Conservation (phyloP, 2,888 invertebrate species). For the Acronicta psi region DNA sequence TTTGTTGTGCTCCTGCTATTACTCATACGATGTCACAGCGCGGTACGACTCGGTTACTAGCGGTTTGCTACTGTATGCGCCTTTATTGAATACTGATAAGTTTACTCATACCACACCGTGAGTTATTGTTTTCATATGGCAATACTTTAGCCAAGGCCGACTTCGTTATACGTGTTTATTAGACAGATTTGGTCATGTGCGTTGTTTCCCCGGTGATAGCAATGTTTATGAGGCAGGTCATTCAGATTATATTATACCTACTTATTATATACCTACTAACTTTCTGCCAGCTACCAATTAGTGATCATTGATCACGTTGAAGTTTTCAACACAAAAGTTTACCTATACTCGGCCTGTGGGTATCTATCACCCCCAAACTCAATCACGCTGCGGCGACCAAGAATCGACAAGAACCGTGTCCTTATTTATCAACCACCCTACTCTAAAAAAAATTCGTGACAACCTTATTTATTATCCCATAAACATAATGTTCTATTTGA, state of each 20-base stretch:
- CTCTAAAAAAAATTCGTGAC: too few relatives aligned
- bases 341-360: too few relatives aligned
- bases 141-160: slow-evolving; percentile 57
- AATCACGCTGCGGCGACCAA: too few relatives aligned
- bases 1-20: slow-evolving; percentile 67
- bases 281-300: too few relatives aligned
- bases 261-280: too few relatives aligned
- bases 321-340: too few relatives aligned
- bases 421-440: too few relatives aligned
- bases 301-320: too few relatives aligned
- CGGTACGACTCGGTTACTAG: slow-evolving; percentile 65
- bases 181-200: slow-evolving; percentile 37
- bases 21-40: slow-evolving; percentile 76
- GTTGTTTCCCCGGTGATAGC: slow-evolving; percentile 31
- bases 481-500: too few relatives aligned
- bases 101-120: slow-evolving; percentile 66
- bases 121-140: slow-evolving; percentile 64
- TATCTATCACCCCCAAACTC: too few relatives aligned
- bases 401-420: too few relatives aligned
- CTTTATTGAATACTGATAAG: slow-evolving; percentile 79
- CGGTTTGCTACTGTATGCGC: slow-evolving; percentile 67
- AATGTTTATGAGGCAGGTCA: slow-evolving; percentile 31
- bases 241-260: slow-evolving; percentile 12
- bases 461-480: too few relatives aligned
- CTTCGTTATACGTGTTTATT: slow-evolving; percentile 40